These are phyloP conservation scores for Dufourea novaeangliae DNA, from an alignment of 1,140 invertebrate genomes.

Conservation along the genomic window DNA sequence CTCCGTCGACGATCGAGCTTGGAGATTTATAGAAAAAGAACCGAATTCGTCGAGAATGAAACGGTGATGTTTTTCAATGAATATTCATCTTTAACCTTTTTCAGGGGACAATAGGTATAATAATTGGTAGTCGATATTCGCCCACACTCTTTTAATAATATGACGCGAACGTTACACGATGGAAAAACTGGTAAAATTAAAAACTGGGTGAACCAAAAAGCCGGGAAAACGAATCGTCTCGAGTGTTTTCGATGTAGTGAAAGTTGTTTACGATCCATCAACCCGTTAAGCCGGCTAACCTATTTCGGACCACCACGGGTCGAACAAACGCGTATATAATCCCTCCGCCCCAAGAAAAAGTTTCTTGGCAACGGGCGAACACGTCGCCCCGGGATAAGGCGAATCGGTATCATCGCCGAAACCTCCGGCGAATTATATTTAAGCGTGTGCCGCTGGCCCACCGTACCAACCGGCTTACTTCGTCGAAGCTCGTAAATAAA, in stretches of 20 bases:
- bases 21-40: too few relatives aligned
- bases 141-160: too few relatives aligned
- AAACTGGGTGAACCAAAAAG: slow-evolving; percentile 12
- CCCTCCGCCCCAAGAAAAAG: background rate
- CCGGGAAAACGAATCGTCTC: slow-evolving; percentile 15
- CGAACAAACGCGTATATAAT: background rate
- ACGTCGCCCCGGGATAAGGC: background rate
- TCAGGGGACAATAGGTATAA: too few relatives aligned
- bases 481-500: slow-evolving; percentile 15
- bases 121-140: too few relatives aligned
- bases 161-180: too few relatives aligned
- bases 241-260: too few relatives aligned
- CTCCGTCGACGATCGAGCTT: too few relatives aligned
- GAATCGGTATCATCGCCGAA: slow-evolving; percentile 6
- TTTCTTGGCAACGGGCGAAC: slow-evolving; percentile 23
- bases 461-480: too few relatives aligned
- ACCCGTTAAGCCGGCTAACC: background rate
- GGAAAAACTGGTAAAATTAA: slow-evolving; percentile 35
- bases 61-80: too few relatives aligned
- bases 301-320: slow-evolving; percentile 16
- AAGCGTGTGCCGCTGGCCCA: background rate
- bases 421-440: background rate
- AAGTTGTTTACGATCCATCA: slow-evolving; percentile 47
- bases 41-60: too few relatives aligned
- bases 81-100: too few relatives aligned